A percentile compares a stretch with the other conserved stretches of the same genome.
Conservation (phyloP, 2,113 vertebrate genomes). For the Melanotaenia duboulayi region DNA sequence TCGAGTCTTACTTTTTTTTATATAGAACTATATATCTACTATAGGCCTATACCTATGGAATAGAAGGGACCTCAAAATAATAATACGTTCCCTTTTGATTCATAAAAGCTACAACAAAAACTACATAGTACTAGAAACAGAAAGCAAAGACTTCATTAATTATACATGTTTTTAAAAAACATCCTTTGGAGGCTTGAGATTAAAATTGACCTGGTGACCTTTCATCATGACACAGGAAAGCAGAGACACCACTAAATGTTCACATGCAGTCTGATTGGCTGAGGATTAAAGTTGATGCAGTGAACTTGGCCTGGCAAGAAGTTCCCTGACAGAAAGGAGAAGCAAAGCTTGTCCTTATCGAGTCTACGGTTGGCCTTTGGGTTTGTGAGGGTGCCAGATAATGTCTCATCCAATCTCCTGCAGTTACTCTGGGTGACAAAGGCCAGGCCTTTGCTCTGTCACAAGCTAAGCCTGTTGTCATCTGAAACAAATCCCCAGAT, state of each 20-base stretch:
- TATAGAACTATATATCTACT: too few species aligned
- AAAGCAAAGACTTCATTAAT: constrained; percentile 11
- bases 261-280: constrained; percentile 42
- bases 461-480: constrained; percentile 66
- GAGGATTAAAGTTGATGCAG: constrained; percentile 53
- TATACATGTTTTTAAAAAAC: constrained; percentile 30
- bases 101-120: constrained; percentile 22
- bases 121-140: constrained; percentile 27
- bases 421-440: constrained; percentile 71
- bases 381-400: constrained; percentile 66
- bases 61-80: constrained; percentile 1
- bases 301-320: constrained; percentile 41
- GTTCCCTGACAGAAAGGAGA: constrained; percentile 54
- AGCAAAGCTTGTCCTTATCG: constrained; percentile 62
- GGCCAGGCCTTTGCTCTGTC: constrained; percentile 73
- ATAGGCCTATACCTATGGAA: constrained; percentile 9
- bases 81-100: constrained; percentile 27
- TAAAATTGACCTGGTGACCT: constrained; percentile 59
- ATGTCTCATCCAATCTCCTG: constrained; percentile 63
- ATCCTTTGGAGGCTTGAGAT: constrained; percentile 31
- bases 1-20: too few species aligned
- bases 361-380: constrained; percentile 60
- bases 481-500: constrained; percentile 65
- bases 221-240: constrained; percentile 13
- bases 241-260: constrained; percentile 32